Base-by-base conservation (phyloP, 1,140 invertebrate genomes). In the Cotesia chilonis region DNA sequence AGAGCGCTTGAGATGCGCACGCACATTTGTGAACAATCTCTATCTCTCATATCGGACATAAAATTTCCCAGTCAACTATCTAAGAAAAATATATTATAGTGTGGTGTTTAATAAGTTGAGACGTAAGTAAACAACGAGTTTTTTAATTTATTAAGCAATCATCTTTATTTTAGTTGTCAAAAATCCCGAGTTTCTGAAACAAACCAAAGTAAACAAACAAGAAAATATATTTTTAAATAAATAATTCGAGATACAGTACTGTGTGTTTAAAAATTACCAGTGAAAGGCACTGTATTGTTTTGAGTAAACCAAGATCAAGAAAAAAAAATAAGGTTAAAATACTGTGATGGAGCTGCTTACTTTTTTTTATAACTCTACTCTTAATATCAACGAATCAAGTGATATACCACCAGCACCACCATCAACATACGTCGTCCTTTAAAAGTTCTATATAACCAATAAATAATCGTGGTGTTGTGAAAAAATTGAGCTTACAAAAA, bases 61-160 rank as follows among this genome's bases (percentile, higher is more conserved):
- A 73, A 73, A 73, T 63, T 73, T 68, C 72, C 65, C 72, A 73
- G 72, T 73, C 66, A 47, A 47, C 41, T 47, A 47, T 47, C 41
- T 47, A 37, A 73, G 57, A 72, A 73, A 73, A 73, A 47, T 64
- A 38, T 66, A 67, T 73, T 68, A 66, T 73, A 54, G 65, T 73
- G 67, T 47, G 6, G 41, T 47, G 41, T 47, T 47, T 9, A 54
- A 73, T 68, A 73, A 73, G 60, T 74, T 74, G 68, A 74, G 63
- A 74, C 72, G 72, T 74, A 74, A 74, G 72, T 74, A 74, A 74
- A 74, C 72, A 74, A 69, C 68, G 52, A 54, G 38, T 12, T 9
- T 60, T 14, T 17, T 47, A 10, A 28, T 20, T 38, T 52, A 66
- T 57, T 54, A 60, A 28, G 10, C 55, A 66, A 65, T 59, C 7